Evolutionary conservation across 1,140 invertebrate species (phyloP).

Genomic region (Euglossa dilemma): DNA sequence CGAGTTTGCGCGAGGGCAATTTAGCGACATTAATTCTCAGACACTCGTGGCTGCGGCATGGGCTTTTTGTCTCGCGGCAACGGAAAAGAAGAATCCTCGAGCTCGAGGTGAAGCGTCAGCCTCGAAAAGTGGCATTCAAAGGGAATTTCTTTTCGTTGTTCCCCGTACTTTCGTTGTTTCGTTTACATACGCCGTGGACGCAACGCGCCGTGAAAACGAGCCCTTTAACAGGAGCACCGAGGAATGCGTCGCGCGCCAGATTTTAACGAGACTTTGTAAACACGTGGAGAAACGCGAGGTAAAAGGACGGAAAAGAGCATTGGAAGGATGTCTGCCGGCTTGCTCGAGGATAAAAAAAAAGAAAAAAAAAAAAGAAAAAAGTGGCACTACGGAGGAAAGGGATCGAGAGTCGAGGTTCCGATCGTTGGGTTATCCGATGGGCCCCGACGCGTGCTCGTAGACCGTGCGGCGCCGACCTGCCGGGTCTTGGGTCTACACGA

Average conservation of each 20-base stretch:
- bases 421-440: not conserved
- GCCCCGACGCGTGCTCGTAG: not conserved
- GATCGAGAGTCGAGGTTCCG: not conserved
- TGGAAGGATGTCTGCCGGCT: not conserved
- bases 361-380: too few relatives aligned
- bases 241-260: not conserved
- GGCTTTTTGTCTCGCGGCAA: slow-evolving; percentile 15
- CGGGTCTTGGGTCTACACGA: too few relatives aligned
- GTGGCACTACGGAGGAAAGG: too few relatives aligned
- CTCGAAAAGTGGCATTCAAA: slow-evolving; percentile 59
- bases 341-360: not conserved
- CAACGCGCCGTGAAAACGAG: slow-evolving; percentile 45
- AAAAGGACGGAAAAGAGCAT: too few relatives aligned
- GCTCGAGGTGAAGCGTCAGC: slow-evolving; percentile 34
- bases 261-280: not conserved
- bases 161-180: slow-evolving; percentile 25
- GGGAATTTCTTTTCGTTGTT: slow-evolving; percentile 39
- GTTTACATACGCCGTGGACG: slow-evolving; percentile 53
- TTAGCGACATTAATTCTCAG: slow-evolving; percentile 44
- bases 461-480: not conserved
- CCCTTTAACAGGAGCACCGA: slow-evolving; percentile 24
- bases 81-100: slow-evolving; percentile 50
- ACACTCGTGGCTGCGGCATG: not conserved
- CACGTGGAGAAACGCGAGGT: too few relatives aligned
- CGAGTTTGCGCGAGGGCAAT: slow-evolving; percentile 20